These are phyloP conservation scores for Cairina moschata DNA, from an alignment of 2,113 vertebrate species.

Conservation along the genomic window DNA sequence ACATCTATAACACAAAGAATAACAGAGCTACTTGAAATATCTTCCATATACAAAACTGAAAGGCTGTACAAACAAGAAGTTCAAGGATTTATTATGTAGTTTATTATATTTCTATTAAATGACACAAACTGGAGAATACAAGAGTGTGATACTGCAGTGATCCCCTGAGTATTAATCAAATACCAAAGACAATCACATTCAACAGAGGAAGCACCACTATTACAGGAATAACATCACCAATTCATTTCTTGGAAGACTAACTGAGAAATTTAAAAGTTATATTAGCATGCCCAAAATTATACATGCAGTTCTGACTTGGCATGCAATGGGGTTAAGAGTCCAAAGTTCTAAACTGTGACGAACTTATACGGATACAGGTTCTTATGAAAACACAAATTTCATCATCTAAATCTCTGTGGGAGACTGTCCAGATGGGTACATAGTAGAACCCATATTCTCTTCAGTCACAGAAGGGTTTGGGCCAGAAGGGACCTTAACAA, in stretches of 20 bases:
- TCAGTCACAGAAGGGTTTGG: no score
- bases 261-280: not conserved
- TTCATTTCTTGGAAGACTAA: not conserved
- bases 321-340: rapidly evolving
- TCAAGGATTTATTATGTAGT: not conserved
- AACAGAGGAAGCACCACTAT: not conserved
- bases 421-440: not conserved
- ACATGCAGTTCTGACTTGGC: not conserved
- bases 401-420: not conserved
- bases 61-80: not conserved
- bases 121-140: not conserved
- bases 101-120: not conserved
- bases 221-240: not conserved
- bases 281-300: not conserved
- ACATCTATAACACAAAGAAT: not conserved
- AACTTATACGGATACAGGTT: not conserved
- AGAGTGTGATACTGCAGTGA: not conserved
- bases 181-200: not conserved
- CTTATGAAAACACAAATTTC: not conserved
- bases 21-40: not conserved
- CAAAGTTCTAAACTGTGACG: not conserved
- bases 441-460: not conserved
- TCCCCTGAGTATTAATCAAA: not conserved
- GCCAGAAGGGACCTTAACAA: no score
- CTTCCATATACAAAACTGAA: not conserved